phyloP scores from a whole-genome alignment of 53 echinoderm and acorn worm genomes.

The Holothuria leucospilota region DNA sequence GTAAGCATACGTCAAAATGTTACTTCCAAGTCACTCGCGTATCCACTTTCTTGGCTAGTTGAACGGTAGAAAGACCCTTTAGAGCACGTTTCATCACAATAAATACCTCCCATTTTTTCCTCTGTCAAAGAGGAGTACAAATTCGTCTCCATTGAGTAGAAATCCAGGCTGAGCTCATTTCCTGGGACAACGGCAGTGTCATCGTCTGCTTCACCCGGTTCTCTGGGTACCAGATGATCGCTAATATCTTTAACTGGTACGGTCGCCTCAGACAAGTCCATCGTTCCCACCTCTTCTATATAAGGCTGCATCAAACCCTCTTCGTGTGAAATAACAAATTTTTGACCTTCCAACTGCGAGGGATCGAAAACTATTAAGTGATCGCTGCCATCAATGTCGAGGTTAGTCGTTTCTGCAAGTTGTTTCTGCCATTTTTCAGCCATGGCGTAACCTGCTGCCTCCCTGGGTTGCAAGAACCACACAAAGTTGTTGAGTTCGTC shows the following conservation, averaged over 20 bases:
- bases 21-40: conserved; percentile 68
- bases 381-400: conserved; percentile 8
- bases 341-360: conserved; percentile 33
- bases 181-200: conserved; percentile 40
- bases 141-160: conserved; percentile 9
- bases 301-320: conserved; percentile 44
- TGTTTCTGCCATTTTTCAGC: conserved; percentile 65
- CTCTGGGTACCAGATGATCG: neutral
- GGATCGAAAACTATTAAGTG: conserved; percentile 33
- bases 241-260: neutral
- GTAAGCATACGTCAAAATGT: conserved; percentile 2
- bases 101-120: neutral
- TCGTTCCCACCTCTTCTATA: conserved; percentile 28
- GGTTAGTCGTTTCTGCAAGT: conserved; percentile 20
- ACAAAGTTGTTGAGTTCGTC: conserved; percentile 72
- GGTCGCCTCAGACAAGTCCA: conserved; percentile 7
- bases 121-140: neutral
- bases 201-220: neutral
- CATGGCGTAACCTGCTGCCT: conserved; percentile 80
- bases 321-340: conserved; percentile 40
- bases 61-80: conserved; percentile 48
- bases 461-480: conserved; percentile 94
- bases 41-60: conserved; percentile 72
- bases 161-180: neutral
- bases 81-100: neutral